Percentiles rank a stretch among this genome's conserved stretches.
phyloP scores from a whole-genome alignment of 2,888 invertebrate genomes.

The Bugulina stolonifera region DNA sequence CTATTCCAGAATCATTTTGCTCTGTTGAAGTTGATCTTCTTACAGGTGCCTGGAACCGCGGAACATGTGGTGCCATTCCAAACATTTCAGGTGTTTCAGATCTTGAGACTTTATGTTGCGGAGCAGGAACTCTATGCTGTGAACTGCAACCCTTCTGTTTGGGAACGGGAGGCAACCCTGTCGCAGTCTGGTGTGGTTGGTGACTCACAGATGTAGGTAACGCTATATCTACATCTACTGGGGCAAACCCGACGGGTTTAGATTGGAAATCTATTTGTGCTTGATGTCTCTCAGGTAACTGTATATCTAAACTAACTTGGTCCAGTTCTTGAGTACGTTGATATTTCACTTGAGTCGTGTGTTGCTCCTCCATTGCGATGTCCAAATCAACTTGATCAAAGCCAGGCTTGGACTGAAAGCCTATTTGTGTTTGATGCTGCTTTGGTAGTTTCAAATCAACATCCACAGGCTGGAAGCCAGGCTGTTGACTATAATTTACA shows the following conservation, averaged over 20 bases:
- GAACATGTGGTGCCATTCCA: neutral
- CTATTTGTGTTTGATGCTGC: neutral
- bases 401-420: neutral
- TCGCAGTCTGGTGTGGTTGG: neutral
- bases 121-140: neutral
- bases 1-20: conserved; percentile 21
- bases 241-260: neutral
- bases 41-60: neutral
- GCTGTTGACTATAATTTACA: neutral
- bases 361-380: neutral
- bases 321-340: neutral
- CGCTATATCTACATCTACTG: neutral
- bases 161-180: neutral
- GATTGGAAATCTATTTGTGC: neutral
- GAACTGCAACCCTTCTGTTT: too few species aligned
- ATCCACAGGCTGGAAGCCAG: conserved; percentile 18
- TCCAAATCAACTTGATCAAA: conserved; percentile 3
- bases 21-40: conserved; percentile 8
- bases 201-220: neutral
- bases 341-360: neutral
- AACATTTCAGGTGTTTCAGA: neutral
- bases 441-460: neutral
- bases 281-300: neutral
- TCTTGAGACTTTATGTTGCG: neutral
- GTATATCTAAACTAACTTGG: neutral